These are phyloP conservation scores for Tenthredo mesomela DNA, from an alignment of 2,888 invertebrate species.

Conservation along the genomic window DNA sequence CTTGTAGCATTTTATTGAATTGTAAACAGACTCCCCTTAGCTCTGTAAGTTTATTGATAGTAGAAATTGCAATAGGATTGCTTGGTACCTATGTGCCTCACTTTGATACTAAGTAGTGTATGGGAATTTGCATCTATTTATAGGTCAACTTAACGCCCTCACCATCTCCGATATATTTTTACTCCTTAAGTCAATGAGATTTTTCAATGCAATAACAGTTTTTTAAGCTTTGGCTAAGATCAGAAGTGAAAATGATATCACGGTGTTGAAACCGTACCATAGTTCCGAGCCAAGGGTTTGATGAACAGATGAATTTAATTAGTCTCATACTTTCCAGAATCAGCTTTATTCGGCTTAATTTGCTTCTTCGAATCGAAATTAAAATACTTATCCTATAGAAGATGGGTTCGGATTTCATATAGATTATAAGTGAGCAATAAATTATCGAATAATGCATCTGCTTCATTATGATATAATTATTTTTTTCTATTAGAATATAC, in stretches of 20 bases:
- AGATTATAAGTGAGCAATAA: neutral
- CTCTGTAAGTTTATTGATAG: neutral
- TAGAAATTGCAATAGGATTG: conserved; percentile 13
- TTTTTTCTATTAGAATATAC: neutral
- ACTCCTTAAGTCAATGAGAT: neutral
- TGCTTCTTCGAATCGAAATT: neutral
- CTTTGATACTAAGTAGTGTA: neutral
- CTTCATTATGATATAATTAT: neutral
- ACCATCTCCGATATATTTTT: conserved; percentile 18
- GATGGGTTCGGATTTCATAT: neutral
- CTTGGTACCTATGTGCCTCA: neutral
- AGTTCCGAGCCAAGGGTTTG: neutral
- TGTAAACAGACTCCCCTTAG: neutral
- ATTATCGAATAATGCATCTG: neutral
- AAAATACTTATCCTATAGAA: neutral
- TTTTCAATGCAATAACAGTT: neutral
- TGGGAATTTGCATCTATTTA: neutral
- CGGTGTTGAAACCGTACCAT: neutral
- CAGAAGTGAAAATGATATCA: neutral
- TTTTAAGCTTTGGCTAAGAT: neutral
- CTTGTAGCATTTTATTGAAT: neutral
- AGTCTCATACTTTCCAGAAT: neutral
- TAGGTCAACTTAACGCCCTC: neutral
- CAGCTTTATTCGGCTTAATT: neutral
- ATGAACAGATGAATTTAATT: neutral